Conservation (phyloP, 2,797 vertebrate genomes). For the Anguilla obscura region DNA sequence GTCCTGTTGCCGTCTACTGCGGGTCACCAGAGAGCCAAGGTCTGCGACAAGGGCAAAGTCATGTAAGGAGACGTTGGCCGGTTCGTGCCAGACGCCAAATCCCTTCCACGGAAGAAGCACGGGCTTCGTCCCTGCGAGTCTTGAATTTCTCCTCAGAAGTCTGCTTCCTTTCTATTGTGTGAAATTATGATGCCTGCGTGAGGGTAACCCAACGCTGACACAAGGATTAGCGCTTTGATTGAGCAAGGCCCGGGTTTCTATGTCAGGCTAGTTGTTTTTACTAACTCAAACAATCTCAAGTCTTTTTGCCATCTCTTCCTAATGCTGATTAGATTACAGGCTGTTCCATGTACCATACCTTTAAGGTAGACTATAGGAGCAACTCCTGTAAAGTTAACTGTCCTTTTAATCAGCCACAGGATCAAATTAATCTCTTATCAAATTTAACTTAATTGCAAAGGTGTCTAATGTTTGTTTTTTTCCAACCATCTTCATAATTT, state of each 20-base stretch:
- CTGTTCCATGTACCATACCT: not conserved
- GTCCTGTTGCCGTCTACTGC: slow-evolving; percentile 31
- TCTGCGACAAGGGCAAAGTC: not conserved
- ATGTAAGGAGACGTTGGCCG: not conserved
- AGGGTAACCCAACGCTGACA: not conserved
- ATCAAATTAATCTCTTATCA: not conserved
- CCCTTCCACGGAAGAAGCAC: not conserved
- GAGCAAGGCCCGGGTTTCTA: not conserved
- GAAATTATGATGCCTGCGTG: not conserved
- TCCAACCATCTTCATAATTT: not conserved
- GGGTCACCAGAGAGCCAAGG: slow-evolving; percentile 24
- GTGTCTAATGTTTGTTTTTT: not conserved
- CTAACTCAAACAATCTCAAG: not conserved
- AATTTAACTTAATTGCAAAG: not conserved
- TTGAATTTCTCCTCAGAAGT: not conserved
- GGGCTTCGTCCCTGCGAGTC: not conserved
- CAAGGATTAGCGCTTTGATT: not conserved
- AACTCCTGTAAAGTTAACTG: not conserved
- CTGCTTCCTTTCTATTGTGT: not conserved
- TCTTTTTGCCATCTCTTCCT: not conserved
- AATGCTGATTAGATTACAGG: not conserved
- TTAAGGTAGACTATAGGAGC: not conserved
- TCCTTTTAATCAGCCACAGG: not conserved
- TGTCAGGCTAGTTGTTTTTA: slow-evolving; percentile 12
- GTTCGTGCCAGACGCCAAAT: not conserved